Conservation (phyloP, 2,797 vertebrate genomes). For the Sebastes elongatus region DNA sequence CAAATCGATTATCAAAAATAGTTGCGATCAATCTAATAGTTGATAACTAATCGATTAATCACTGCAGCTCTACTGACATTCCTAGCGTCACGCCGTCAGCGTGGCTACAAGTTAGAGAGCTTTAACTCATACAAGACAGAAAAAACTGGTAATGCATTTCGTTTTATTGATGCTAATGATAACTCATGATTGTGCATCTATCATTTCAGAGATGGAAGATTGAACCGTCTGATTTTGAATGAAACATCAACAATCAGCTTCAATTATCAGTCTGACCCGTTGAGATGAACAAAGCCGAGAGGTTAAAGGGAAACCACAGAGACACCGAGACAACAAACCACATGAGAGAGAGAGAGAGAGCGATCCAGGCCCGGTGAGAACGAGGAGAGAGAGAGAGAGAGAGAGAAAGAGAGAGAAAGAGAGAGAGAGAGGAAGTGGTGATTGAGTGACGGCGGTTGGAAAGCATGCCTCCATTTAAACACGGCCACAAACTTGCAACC, state of each 20-base stretch:
- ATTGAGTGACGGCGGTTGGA: slow-evolving; percentile 43
- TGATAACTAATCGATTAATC: too few relatives aligned
- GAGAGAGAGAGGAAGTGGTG: slow-evolving; percentile 15
- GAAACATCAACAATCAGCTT: slow-evolving; percentile 21
- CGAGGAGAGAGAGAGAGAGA: not conserved
- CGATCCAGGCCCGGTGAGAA: not conserved
- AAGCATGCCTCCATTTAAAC: slow-evolving; percentile 58
- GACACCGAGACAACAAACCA: accelerated
- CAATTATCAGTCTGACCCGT: not conserved
- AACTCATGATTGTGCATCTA: not conserved
- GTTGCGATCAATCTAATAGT: too few relatives aligned
- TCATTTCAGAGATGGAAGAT: not conserved
- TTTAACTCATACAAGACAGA: not conserved
- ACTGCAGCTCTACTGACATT: too few relatives aligned
- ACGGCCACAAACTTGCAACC: slow-evolving; percentile 24
- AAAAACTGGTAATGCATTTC: not conserved
- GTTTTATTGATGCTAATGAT: not conserved
- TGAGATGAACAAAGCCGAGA: slow-evolving; percentile 10
- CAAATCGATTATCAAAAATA: too few relatives aligned
- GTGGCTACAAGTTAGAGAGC: not conserved
- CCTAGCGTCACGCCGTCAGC: not conserved
- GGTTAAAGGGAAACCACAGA: not conserved
- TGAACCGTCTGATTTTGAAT: not conserved
- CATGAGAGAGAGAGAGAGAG: not conserved
- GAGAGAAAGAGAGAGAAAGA: not conserved